Evolutionary conservation across 92 coral and sea anemone genomes (phyloP), one percentile per base, ranked within the genome.

Genomic region (Actinostola sp.): DNA sequence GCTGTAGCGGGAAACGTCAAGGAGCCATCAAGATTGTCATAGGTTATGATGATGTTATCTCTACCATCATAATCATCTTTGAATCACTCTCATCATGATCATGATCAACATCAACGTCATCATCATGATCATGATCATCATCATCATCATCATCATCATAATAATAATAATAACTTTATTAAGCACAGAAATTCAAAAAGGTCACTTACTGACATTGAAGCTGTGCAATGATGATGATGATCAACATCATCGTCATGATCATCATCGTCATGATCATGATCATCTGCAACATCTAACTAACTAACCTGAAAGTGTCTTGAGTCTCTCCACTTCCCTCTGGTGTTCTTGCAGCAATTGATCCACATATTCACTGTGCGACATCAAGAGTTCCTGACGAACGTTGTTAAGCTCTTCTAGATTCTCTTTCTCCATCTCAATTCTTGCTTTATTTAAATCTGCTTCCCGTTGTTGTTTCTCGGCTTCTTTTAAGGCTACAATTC

Each of bases 341-440:
- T 93, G 97, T 9, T 89, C 91, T 76, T 88, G 95, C 20, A 84
- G 87, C 75, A 94, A 61, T 42, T 90, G 87, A 71, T 86, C 84
- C 21, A 94, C 79, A 29, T 84, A 60, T 23, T 84, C 85, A 13
- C 88, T 70, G 52, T 90, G 97, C 13, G 84, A 60, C 28, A 67
- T 66, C 17, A 70, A 71, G 50, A 87, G 77, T 61, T 90, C 87
- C 50, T 87, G 84, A 1, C 86, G 85, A 27, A 61, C 65, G 48
- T 61, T 80, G 76, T 83, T 87, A 44, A 84, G 34, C 24, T 63
- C 79, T n/a, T 86, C 85, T 49, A 86, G 15, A 63, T 56, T 72
- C 24, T 75, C 73, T 61, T 79, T 82, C 70, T 90, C 89, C 27
- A 79, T 65, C 58, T 83, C 72, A 1, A 71, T 64, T 24, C 67